Conservation (phyloP, 1,140 invertebrate genomes). For the Drosophila murphyi region DNA sequence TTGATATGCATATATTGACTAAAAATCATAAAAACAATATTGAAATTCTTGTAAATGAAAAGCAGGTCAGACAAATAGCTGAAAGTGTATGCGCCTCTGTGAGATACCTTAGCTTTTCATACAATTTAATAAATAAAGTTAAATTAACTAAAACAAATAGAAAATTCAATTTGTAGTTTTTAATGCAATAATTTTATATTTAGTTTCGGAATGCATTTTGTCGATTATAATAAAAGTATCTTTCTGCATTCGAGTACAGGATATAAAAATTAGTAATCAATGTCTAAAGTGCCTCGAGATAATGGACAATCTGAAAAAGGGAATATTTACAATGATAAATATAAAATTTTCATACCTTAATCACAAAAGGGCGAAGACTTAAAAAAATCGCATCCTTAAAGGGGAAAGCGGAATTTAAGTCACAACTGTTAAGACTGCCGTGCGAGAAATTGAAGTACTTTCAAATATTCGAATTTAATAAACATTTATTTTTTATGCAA, state of each 20-base stretch:
- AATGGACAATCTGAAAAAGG: neutral
- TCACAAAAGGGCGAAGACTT: neutral
- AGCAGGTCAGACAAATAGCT: neutral
- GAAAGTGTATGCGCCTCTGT: too few species aligned
- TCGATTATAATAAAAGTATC: too few species aligned
- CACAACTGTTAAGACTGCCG: neutral
- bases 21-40: slow-evolving; percentile 53
- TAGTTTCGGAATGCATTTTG: neutral
- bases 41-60: slow-evolving; percentile 41
- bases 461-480: neutral
- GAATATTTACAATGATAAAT: neutral
- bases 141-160: too few species aligned
- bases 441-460: neutral
- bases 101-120: neutral
- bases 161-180: neutral
- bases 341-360: neutral
- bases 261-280: neutral
- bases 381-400: neutral
- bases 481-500: neutral
- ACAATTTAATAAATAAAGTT: too few species aligned
- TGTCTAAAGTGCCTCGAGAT: neutral
- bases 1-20: slow-evolving; percentile 66
- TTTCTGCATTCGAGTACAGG: neutral
- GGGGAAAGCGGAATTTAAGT: neutral
- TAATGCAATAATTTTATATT: neutral